Conservation (phyloP, 2,113 vertebrate species). For the Triplophysa dalaica region DNA sequence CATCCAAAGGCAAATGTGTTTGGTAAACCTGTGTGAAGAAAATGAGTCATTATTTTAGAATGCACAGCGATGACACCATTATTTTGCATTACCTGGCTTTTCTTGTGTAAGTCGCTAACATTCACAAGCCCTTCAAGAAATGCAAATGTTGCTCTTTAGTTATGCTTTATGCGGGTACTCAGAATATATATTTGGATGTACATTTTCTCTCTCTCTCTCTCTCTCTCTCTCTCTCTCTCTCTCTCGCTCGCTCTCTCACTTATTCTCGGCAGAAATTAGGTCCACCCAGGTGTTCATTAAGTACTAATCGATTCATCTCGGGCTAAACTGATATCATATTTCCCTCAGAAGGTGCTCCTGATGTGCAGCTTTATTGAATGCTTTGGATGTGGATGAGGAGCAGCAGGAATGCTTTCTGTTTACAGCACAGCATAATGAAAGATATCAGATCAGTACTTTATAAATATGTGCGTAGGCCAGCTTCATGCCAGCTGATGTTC, state of each 20-base stretch:
- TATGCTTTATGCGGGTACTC: conserved; percentile 12
- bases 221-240: not conserved
- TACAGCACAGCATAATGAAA: conserved; percentile 35
- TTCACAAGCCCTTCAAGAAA: conserved; percentile 13
- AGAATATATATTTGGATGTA: conserved; percentile 6
- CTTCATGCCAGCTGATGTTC: conserved; percentile 8
- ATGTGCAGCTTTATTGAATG: conserved; percentile 21
- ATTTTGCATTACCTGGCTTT: not conserved
- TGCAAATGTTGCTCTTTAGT: conserved; percentile 20
- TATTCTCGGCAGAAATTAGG: conserved; percentile 18
- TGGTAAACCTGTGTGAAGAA: too few relatives aligned
- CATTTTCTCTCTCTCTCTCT: not conserved
- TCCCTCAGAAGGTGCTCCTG: conserved; percentile 36
- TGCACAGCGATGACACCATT: not conserved
- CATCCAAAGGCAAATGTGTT: too few relatives aligned
- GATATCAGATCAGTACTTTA: conserved; percentile 5
- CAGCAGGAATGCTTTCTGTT: conserved; percentile 26
- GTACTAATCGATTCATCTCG: conserved; percentile 32
- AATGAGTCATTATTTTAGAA: too few relatives aligned
- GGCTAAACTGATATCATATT: conserved; percentile 40
- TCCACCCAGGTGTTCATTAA: conserved; percentile 38
- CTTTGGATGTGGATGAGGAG: conserved; percentile 13
- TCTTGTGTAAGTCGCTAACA: not conserved
- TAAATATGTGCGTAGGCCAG: conserved; percentile 18
- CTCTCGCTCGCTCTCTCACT: not conserved